Evolutionary conservation across 2,113 vertebrate species (phyloP).

Genomic region (Podarcis raffonei): DNA sequence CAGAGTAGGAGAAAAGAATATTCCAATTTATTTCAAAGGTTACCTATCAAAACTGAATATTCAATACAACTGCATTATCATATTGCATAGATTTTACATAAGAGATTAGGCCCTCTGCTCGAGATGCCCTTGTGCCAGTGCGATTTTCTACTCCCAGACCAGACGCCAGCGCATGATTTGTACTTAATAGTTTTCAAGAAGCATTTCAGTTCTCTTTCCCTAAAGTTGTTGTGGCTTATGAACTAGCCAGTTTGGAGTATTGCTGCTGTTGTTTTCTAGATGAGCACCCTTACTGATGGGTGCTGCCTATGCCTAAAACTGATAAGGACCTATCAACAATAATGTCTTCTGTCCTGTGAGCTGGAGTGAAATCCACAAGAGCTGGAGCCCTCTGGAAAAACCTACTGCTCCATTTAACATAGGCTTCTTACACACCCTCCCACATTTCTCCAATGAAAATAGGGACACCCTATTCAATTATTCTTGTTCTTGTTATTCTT

Average conservation of each 20-base stretch:
- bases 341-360: not conserved
- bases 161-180: not conserved
- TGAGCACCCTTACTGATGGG: not conserved
- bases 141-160: conserved; percentile 28
- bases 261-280: not conserved
- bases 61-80: conserved; percentile 74
- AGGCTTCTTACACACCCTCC: too few relatives aligned
- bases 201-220: not conserved
- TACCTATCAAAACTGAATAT: conserved; percentile 81
- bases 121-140: conserved; percentile 50
- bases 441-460: too few relatives aligned
- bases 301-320: not conserved
- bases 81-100: conserved; percentile 65
- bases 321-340: not conserved
- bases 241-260: not conserved
- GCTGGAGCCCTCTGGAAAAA: not conserved
- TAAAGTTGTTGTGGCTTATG: not conserved
- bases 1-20: conserved; percentile 72
- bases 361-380: not conserved
- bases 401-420: not conserved
- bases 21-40: conserved; percentile 88
- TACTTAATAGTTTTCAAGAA: conserved; percentile 13
- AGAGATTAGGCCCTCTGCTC: conserved; percentile 53
- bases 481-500: too few relatives aligned
- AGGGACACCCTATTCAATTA: too few relatives aligned